Base-by-base conservation (phyloP, 2,888 invertebrate genomes). In the Cyaniris semiargus region DNA sequence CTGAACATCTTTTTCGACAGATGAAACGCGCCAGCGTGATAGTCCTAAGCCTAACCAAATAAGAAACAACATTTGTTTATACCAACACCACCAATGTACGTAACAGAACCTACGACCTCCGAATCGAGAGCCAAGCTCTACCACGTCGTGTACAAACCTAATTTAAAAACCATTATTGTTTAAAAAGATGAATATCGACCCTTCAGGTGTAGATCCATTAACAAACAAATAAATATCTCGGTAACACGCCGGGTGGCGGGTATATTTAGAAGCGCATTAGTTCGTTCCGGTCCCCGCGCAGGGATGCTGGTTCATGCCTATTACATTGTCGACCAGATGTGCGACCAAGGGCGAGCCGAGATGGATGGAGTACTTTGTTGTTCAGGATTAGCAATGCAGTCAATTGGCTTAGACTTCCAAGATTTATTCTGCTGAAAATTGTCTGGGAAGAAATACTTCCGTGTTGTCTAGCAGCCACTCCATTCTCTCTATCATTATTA, bases 231-330 rank as follows among this genome's bases (percentile, higher is more conserved):
- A 70, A 48, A 76, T 70, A 72, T 78, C 78, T 78, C 60, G 66
- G 76, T 79, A 80, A 80, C 83, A 77, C 79, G 76, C 82, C 82
- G 84, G 84, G 84, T 84, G 84, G 85, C 81, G 34, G 78, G 78
- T 85, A 85, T 81, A 80, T 83, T 78, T 83, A 84, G 84, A 80
- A 74, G 79, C 79, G 80, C 85, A 85, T 85, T 84, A 83, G 81
- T 79, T 78, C 79, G 83, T 84, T 83, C 83, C 83, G 84, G 83
- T 77, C 79, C 71, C 13, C 23, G 23, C 38, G 38, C 23, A 72
- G 72, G 53, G 56, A 60, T 72, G 76, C 23, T 38, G 58, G 56
- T 21, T n/a, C n/a, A n/a, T 70, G 71, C 53, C 71, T 72, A 72
- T 72, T 76, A 76, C 48, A 76, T 34, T 34, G 76, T 48, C 53